phyloP scores from a whole-genome alignment of 1,140 invertebrate species.

The Tyrophagus putrescentiae region DNA sequence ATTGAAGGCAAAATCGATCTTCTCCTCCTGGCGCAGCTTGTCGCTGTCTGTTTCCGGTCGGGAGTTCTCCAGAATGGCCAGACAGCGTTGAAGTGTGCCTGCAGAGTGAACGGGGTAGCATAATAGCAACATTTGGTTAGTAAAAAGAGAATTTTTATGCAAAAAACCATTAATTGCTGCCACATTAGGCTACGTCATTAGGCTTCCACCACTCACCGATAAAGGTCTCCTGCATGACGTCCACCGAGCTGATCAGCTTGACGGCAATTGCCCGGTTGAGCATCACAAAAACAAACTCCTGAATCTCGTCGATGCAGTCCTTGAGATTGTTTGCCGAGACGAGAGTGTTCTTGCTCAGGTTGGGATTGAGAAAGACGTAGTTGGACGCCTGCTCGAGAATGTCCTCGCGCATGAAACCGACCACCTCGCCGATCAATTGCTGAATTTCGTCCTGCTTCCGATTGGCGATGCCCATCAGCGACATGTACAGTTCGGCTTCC shows the following conservation, averaged over 20 bases:
- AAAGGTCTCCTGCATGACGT: slow-evolving; percentile 63
- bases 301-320: slow-evolving; percentile 52
- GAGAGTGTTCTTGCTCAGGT: slow-evolving; percentile 1
- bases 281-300: slow-evolving; percentile 52
- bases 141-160: too few species aligned
- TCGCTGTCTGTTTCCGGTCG: slow-evolving; percentile 29
- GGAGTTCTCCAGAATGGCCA: slow-evolving; percentile 45
- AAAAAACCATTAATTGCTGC: too few species aligned
- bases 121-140: too few species aligned
- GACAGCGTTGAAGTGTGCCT: slow-evolving; percentile 52
- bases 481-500: slow-evolving; percentile 61
- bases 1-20: slow-evolving; percentile 54
- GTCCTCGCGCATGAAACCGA: slow-evolving; percentile 52
- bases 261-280: slow-evolving; percentile 61
- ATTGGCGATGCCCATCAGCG: slow-evolving; percentile 51
- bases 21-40: slow-evolving; percentile 29
- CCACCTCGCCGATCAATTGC: slow-evolving; percentile 53
- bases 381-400: slow-evolving; percentile 44
- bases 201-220: slow-evolving; percentile 40
- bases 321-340: slow-evolving; percentile 35
- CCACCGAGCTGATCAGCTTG: slow-evolving; percentile 62
- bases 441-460: slow-evolving; percentile 63
- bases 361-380: slow-evolving; percentile 43
- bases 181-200: too few species aligned
- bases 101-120: not conserved